Percentiles rank a stretch among this genome's conserved stretches.
Conservation (phyloP, 1,140 invertebrate genomes). For the Myzus persicae region DNA sequence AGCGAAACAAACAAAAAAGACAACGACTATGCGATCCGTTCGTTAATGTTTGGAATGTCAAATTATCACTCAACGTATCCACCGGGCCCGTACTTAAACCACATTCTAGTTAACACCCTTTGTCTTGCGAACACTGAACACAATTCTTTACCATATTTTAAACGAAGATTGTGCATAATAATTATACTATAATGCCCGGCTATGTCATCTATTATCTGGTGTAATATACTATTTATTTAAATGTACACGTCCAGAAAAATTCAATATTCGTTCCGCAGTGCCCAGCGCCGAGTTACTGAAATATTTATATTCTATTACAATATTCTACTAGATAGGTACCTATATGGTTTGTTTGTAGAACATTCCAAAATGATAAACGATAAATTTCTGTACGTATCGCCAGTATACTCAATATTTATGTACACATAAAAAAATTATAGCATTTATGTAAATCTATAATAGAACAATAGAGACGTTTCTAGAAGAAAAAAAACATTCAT, state of each 20-base stretch:
- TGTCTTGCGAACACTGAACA: not conserved
- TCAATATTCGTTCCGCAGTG: not conserved
- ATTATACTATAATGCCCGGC: not conserved
- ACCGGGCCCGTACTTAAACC: not conserved
- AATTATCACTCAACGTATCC: slow-evolving; percentile 12
- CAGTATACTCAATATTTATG: not conserved
- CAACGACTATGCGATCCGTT: not conserved
- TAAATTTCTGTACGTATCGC: not conserved
- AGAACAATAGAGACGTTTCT: slow-evolving; percentile 15
- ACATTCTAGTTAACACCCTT: slow-evolving; percentile 26
- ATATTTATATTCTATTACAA: not conserved
- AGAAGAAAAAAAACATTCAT: not conserved
- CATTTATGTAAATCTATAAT: slow-evolving; percentile 21
- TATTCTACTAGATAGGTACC: not conserved
- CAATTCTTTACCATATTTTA: slow-evolving; percentile 10
- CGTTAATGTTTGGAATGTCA: not conserved
- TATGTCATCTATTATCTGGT: not conserved
- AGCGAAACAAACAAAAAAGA: not conserved
- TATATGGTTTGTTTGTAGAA: not conserved
- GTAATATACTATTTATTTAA: not conserved
- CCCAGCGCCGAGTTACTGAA: not conserved
- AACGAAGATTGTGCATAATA: not conserved
- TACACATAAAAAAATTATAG: not conserved
- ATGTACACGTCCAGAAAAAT: not conserved
- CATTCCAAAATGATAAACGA: slow-evolving; percentile 23